Evolutionary conservation across 2,797 vertebrate species (phyloP), one percentile per base, ranked within the genome.

Genomic region (Avahi laniger): DNA sequence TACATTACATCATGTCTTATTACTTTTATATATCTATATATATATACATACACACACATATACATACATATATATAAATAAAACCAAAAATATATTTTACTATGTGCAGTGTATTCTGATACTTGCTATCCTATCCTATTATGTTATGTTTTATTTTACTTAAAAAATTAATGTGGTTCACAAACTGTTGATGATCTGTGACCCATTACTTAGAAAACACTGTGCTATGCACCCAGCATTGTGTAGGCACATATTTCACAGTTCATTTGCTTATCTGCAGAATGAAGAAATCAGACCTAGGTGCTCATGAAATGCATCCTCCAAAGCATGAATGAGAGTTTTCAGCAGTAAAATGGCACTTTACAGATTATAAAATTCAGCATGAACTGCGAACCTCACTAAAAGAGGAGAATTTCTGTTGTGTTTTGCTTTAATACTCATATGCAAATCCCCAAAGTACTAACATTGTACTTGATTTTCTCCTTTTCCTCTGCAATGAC

Each of bases 351-450:
- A 70, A 69, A 65, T 11, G 7, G 15, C n/a, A 93, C n/a, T 48
- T 38, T 30, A 43, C 12, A 84, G 24, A 43, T 61, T 33, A 41
- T 1, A 35, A 78, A 92, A 54, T 48, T 28, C 6, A 82, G 30
- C 17, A 85, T 1, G 0, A 85, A 88, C 2, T 28, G 3, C 24
- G 24, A 69, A 26, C 5, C 35, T 95, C 9, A 13, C 43, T 38
- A 33, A 63, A 18, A 22, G 4, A 78, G 30, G 14, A 70, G 28
- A 82, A 5, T 79, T 83, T 75, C 46, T 10, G 2, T 70, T 82
- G 63, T 65, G 13, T 63, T 95, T 69, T 81, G n/a, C 76, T 63
- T 79, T 38, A 59, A 54, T 26, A 63, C 20, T 59, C 79, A 35
- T 61, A 54, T 14, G 13, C 11, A 75, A 59, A 24, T n/a, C 2